Conservation (phyloP, 1,140 invertebrate species). For the Heliothis virescens region DNA sequence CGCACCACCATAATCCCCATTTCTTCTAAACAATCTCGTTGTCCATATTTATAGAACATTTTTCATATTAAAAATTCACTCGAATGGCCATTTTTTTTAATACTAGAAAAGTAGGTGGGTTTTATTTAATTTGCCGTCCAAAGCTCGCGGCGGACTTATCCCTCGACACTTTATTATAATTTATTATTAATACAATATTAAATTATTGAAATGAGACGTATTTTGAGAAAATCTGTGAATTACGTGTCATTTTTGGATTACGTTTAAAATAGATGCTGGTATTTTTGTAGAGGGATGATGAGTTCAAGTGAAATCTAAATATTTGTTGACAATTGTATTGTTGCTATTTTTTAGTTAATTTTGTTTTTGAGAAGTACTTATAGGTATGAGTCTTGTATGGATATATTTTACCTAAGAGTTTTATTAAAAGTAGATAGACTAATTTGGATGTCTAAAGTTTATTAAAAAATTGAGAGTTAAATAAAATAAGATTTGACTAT, state of each 20-base stretch:
- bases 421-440: too few species aligned
- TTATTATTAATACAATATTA: slow-evolving; percentile 24
- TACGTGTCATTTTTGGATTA: not conserved
- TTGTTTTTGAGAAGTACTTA: too few species aligned
- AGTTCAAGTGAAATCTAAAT: not conserved
- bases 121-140: slow-evolving; percentile 17
- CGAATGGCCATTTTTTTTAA: not conserved
- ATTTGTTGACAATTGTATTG: not conserved
- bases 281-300: not conserved
- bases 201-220: slow-evolving; percentile 11
- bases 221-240: not conserved
- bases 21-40: slow-evolving; percentile 2
- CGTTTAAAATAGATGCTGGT: not conserved
- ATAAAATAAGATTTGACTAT: not conserved
- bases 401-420: too few species aligned
- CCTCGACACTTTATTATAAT: not conserved
- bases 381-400: too few species aligned
- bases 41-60: slow-evolving; percentile 15
- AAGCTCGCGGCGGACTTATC: slow-evolving; percentile 3
- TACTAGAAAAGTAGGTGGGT: not conserved
- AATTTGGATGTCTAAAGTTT: too few species aligned
- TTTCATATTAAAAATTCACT: not conserved
- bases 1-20: not conserved
- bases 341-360: not conserved
- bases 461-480: too few species aligned